Evolutionary conservation across 2,797 vertebrate genomes (phyloP), one percentile per base, ranked within the genome.

Genomic region (Argentina silus): DNA sequence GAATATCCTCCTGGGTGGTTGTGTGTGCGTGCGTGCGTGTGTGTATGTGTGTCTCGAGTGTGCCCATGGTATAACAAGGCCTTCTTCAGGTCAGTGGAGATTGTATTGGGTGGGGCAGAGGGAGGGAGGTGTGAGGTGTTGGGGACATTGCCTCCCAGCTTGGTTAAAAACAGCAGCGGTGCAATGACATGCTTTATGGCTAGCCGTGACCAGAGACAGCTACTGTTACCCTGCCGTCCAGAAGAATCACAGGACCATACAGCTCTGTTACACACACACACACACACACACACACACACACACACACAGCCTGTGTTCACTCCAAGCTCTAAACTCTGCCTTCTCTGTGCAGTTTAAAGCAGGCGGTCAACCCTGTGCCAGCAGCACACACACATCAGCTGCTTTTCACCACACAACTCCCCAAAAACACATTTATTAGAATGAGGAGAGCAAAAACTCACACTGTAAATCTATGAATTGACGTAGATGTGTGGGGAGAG

Each of bases 151-250:
- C 53, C 36, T 64, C 50, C 69, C 42, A 27, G 67, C 56, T 44
- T 56, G 69, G 68, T 78, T 72, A 77, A 78, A 80, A 79, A 70
- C 76, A 75, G 78, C 71, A 79, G 60, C 50, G 67, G 56, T 70
- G 36, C 62, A 74, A 59, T 79, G 74, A 84, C 81, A 73, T 70
- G 65, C 69, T 77, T 80, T 79, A 77, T 72, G 73, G 79, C 67
- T 62, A 73, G 67, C 75, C 71, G 42, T 80, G 75, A 85, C 55
- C 70, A 59, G 64, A 75, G 27, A 67, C 17, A 57, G 48, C 70
- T 83, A 74, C 55, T 73, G 55, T 80, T 72, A 59, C 73, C 72
- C 75, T 15, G 14, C 71, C 74, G 66, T 72, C 71, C 74, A 59
- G 60, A 45, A 14, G n/a, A 45, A 51, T 19, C 67, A 15, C 61